phyloP scores from a whole-genome alignment of 2,113 vertebrate species.

The Gopherus evgoodei region DNA sequence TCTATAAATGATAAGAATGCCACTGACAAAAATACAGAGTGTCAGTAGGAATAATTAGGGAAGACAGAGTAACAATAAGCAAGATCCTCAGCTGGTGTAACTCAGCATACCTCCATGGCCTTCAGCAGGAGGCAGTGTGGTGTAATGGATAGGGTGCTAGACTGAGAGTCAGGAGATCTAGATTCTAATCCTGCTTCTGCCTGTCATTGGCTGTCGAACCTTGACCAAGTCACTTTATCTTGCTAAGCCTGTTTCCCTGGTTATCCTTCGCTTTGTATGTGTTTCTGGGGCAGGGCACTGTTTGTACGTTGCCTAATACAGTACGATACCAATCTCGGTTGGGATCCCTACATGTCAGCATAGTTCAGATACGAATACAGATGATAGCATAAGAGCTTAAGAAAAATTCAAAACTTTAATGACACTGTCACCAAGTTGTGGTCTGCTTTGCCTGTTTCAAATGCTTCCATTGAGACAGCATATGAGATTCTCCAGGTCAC shows the following conservation, averaged over 20 bases:
- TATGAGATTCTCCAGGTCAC: too few relatives aligned
- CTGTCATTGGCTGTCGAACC: background rate
- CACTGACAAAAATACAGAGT: background rate
- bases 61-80: background rate
- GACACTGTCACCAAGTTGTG: background rate
- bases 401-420: background rate
- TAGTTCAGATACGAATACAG: background rate
- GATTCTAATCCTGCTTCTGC: background rate
- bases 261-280: background rate
- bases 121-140: background rate
- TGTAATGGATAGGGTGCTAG: background rate
- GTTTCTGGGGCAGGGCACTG: background rate
- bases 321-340: background rate
- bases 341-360: background rate
- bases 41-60: background rate
- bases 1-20: background rate
- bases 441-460: background rate
- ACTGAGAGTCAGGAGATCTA: rapidly evolving
- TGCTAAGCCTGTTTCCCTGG: background rate
- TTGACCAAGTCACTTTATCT: background rate
- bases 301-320: background rate
- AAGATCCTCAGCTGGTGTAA: background rate
- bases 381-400: background rate
- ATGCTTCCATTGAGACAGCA: background rate
- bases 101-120: background rate